Percentiles rank a stretch among this genome's conserved stretches.
Evolutionary conservation across 1,140 invertebrate species (phyloP).

Genomic region (Armadillidium nasatum): DNA sequence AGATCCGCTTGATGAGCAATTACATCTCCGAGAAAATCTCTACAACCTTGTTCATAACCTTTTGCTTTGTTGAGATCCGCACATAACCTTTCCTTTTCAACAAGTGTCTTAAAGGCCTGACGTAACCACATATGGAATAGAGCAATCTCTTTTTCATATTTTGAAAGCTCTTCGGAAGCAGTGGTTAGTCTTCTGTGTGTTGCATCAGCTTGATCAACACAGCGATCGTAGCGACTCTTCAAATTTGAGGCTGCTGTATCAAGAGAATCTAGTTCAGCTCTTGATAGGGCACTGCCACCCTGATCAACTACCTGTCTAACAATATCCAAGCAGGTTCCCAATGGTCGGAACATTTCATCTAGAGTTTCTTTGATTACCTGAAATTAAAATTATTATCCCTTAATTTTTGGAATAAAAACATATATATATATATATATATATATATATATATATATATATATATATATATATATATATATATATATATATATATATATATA

Average conservation of each 20-base stretch:
- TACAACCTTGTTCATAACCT: constrained; percentile 66
- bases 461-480: too few relatives aligned
- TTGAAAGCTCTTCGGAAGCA: constrained; percentile 79
- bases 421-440: too few relatives aligned
- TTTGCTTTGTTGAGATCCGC: constrained; percentile 69
- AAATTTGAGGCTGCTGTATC: constrained; percentile 77
- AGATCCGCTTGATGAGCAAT: constrained; percentile 91
- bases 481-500: too few relatives aligned
- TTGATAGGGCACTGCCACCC: constrained; percentile 80
- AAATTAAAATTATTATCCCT: constrained; percentile 3
- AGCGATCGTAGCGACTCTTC: constrained; percentile 72
- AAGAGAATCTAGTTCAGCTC: constrained; percentile 78
- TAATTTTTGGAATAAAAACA: too few relatives aligned
- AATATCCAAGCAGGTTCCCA: constrained; percentile 83
- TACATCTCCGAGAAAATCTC: constrained; percentile 87
- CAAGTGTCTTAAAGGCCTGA: constrained; percentile 67
- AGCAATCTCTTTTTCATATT: constrained; percentile 63
- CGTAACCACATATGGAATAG: constrained; percentile 67
- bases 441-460: too few relatives aligned
- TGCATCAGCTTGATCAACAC: constrained; percentile 69
- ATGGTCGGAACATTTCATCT: constrained; percentile 75
- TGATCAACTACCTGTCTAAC: constrained; percentile 83
- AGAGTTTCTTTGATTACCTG: constrained; percentile 87
- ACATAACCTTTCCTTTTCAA: constrained; percentile 78
- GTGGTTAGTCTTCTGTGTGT: constrained; percentile 68